Evolutionary conservation across 2,888 invertebrate species (phyloP), one percentile per base, ranked within the genome.

Genomic region (Graphium colonna): DNA sequence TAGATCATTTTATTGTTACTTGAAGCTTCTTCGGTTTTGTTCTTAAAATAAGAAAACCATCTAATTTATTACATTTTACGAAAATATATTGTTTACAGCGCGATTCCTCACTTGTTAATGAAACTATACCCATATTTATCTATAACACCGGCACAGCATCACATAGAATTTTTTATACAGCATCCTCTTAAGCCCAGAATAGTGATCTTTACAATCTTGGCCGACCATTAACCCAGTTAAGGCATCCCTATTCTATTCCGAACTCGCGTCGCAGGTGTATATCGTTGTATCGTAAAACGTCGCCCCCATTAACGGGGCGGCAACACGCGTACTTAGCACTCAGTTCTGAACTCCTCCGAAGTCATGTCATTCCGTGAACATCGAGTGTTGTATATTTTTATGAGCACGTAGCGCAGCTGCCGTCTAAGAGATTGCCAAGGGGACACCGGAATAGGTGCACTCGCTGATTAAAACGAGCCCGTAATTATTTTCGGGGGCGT

Each of bases 281-380:
- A 53, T 50, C 61, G 65, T 61, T 60, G 65, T 60, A 65, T 72
- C 68, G 75, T 80, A 79, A 84, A 83, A 77, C 78, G 77, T 72
- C 68, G 58, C 66, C 57, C 62, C 78, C 80, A 83, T 87, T 86
- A 75, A 62, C 69, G 65, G 65, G 57, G 57, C 60, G 60, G 33
- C 52, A 68, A 71, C 87, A 88, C 77, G 80, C 86, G 87, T 77
- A 73, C 76, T 85, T 82, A 65, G 73, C 85, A 83, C 85, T 80
- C 75, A 73, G 70, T 76, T 76, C 74, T 66, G 61, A 77, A 84
- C 71, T 81, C 73, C 68, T 73, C 72, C 80, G 74, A 79, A 78
- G 75, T 77, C 69, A 77, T 21, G 83, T 78, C 78, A 82, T 78
- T 82, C 64, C 63, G 64, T 51, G 57, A 69, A 57, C 65, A 67